Conservation (phyloP, 1,140 invertebrate genomes). For the Micrasema minimum region DNA sequence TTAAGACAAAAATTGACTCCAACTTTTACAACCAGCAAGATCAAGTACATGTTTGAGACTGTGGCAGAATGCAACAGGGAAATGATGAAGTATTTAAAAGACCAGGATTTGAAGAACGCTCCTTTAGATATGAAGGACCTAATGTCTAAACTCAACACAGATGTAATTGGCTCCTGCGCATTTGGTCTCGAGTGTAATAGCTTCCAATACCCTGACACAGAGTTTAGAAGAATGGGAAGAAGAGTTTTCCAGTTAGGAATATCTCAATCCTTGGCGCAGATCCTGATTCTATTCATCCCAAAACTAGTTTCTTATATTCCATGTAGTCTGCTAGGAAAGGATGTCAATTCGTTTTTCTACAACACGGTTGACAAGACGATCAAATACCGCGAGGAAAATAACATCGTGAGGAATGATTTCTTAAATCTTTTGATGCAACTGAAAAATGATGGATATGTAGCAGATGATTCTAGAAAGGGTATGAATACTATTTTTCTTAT, state of each 20-base stretch:
- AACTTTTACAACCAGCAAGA: slow-evolving; percentile 69
- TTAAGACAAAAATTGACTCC: slow-evolving; percentile 69
- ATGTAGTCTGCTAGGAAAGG: slow-evolving; percentile 50
- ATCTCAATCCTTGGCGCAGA: slow-evolving; percentile 29
- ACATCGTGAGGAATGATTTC: slow-evolving; percentile 61
- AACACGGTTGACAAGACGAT: slow-evolving; percentile 58
- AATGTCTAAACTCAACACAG: slow-evolving; percentile 70
- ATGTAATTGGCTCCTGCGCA: slow-evolving; percentile 72
- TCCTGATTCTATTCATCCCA: slow-evolving; percentile 46
- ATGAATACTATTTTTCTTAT: too few species aligned
- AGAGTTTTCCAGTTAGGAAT: slow-evolving; percentile 55
- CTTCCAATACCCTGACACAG: slow-evolving; percentile 66
- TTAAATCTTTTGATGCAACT: slow-evolving; percentile 60
- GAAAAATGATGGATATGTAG: slow-evolving; percentile 59
- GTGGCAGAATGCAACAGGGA: slow-evolving; percentile 59
- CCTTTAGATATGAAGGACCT: slow-evolving; percentile 58
- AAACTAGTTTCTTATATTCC: not conserved
- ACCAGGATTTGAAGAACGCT: not conserved
- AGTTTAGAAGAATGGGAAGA: slow-evolving; percentile 63
- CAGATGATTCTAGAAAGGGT: too few species aligned
- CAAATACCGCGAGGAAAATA: slow-evolving; percentile 58
- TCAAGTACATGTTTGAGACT: slow-evolving; percentile 68
- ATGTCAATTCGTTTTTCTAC: slow-evolving; percentile 59
- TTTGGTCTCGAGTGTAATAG: slow-evolving; percentile 73
- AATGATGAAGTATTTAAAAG: slow-evolving; percentile 56